These are phyloP conservation scores for Porites lobata DNA, from an alignment of 92 coral and sea anemone genomes.

Conservation along the genomic window DNA sequence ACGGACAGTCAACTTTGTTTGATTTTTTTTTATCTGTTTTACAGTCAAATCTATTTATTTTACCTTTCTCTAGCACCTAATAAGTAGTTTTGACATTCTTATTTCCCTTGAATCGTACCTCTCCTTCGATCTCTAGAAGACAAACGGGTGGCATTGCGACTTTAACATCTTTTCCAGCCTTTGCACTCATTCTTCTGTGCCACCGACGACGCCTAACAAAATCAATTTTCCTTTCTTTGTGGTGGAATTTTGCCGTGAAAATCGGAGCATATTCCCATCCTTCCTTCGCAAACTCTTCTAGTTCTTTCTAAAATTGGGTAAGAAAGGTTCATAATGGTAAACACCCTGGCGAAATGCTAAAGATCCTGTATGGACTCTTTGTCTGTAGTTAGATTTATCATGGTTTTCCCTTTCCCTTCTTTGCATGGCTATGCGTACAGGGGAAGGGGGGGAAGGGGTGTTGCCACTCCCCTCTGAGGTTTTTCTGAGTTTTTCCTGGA, in stretches of 20 bases:
- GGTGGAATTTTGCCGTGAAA: constrained; percentile 90
- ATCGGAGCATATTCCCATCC: constrained; percentile 98
- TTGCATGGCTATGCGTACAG: too few species aligned
- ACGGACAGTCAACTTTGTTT: too few species aligned
- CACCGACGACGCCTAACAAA: constrained; percentile 96
- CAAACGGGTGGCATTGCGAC: constrained; percentile 86
- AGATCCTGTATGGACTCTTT: background rate
- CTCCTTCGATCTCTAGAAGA: constrained; percentile 84
- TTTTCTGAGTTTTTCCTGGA: too few species aligned
- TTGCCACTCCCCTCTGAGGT: too few species aligned
- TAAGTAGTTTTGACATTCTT: too few species aligned
- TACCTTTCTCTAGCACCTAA: too few species aligned
- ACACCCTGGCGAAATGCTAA: background rate
- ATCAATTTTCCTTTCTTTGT: constrained; percentile 90
- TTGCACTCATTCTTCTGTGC: constrained; percentile 83
- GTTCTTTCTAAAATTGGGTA: constrained; percentile 63
- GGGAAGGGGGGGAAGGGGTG: too few species aligned
- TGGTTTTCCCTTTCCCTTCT: too few species aligned
- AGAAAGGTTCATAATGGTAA: background rate
- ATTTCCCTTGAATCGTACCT: constrained; percentile 44
- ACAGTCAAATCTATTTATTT: too few species aligned
- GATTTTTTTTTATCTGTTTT: too few species aligned
- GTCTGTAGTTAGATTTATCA: too few species aligned
- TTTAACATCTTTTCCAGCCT: constrained; percentile 56
- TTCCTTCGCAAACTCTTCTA: constrained; percentile 87